Percentiles rank a stretch among this genome's conserved stretches.
Evolutionary conservation across 1,140 invertebrate genomes (phyloP).

Genomic region (Papilio polytes): DNA sequence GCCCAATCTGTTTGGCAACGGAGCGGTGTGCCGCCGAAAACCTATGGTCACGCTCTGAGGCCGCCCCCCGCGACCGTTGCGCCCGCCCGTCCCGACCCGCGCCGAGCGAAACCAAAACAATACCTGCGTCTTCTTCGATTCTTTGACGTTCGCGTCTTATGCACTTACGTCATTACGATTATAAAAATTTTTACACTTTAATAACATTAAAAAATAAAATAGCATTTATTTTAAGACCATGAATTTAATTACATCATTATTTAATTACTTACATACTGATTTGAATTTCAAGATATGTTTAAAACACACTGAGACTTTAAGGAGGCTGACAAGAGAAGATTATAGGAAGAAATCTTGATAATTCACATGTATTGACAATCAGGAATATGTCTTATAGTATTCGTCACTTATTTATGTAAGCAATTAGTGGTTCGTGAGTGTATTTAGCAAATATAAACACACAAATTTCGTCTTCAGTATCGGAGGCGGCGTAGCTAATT

Average conservation of each 20-base stretch:
- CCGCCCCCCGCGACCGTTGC: not conserved
- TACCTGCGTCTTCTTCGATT: slow-evolving; percentile 22
- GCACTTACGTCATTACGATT: slow-evolving; percentile 17
- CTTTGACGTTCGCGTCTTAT: slow-evolving; percentile 23
- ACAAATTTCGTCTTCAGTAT: slow-evolving; percentile 42
- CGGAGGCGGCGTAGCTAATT: slow-evolving; percentile 54
- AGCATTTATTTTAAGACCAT: not conserved
- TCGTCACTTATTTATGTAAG: not conserved
- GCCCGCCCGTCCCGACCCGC: not conserved
- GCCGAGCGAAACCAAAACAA: slow-evolving; percentile 19
- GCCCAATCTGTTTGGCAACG: slow-evolving; percentile 79
- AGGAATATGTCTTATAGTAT: not conserved
- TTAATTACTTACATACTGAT: not conserved
- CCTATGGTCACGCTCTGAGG: slow-evolving; percentile 68
- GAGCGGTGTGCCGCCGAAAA: slow-evolving; percentile 75
- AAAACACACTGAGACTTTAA: not conserved
- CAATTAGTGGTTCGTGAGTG: not conserved
- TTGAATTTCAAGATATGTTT: too few relatives aligned
- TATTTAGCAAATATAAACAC: slow-evolving; percentile 32
- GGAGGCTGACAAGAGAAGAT: not conserved
- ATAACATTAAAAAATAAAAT: not conserved
- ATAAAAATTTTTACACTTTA: slow-evolving; percentile 20
- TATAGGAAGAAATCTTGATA: not conserved
- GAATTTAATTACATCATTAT: not conserved
- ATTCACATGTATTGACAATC: not conserved